Evolutionary conservation across 2,888 invertebrate species (phyloP), one percentile per base, ranked within the genome.

Genomic region (Nemotelus pantherinus): DNA sequence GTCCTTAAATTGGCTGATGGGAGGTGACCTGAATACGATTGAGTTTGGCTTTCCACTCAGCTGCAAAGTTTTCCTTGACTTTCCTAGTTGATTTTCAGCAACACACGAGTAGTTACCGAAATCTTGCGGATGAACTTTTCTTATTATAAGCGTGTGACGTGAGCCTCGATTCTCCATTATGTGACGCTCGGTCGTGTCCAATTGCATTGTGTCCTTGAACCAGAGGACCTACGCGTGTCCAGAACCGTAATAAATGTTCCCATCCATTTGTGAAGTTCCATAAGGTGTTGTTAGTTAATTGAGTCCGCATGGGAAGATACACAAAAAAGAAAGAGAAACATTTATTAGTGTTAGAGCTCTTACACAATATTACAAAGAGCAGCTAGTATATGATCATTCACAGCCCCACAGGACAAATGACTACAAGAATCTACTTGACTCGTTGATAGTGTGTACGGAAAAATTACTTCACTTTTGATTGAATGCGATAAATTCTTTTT

Each of bases 41-140:
- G 90, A 88, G 84, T 91, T 91, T 64, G 92, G 92, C 85, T 89
- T 90, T 79, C 92, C 92, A 85, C 92, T 91, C 83, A 92, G 87
- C 86, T 91, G 90, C 80, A 92, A 88, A 85, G 89, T 91, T 86
- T 91, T 91, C 81, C 90, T 88, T 80, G 90, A 89, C 86, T 91
- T 90, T 80, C 92, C 92, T 82, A 92, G 88, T 83, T 90, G 89
- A 88, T 92, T 92, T 85, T 92, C 91, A 70, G 92, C 92, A 81
- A 91, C 90, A 86, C 92, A 92, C 82, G 91, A 91, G 87, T 92
- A 92, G 88, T 92, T 92, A 82, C 92, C 92, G 85, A 92, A 92
- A 88, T 92, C 92, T 81, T 90, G 89, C 80, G 89, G 88, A 85
- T 91, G 90, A 82, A 92, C 92, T 88, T 91, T 92, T 79, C 91